phyloP scores from a whole-genome alignment of 2,113 vertebrate species.

The Oostethus manadensis region DNA sequence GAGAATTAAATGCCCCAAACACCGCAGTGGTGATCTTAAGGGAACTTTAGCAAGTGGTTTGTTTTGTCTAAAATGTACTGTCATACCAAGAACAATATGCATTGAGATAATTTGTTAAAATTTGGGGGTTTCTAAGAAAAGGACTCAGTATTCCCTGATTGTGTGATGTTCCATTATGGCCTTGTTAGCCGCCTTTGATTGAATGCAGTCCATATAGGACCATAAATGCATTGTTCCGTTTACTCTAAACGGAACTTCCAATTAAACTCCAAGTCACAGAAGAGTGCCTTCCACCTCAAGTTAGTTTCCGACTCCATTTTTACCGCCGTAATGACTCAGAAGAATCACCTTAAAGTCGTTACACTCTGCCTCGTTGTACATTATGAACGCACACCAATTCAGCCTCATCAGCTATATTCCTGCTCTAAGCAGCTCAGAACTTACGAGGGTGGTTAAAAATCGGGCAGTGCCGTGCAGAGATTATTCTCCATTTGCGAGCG shows the following conservation, averaged over 20 bases:
- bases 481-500: conserved; percentile 32
- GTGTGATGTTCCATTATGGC: conserved; percentile 27
- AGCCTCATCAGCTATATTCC: conserved; percentile 29
- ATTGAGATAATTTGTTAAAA: too few relatives aligned
- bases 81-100: too few relatives aligned
- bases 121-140: conserved; percentile 6
- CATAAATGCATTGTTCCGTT: conserved; percentile 50
- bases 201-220: conserved; percentile 43
- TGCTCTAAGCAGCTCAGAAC: conserved; percentile 36
- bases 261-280: conserved; percentile 41
- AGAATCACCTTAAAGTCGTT: conserved; percentile 42
- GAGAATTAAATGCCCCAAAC: too few relatives aligned
- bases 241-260: conserved; percentile 45
- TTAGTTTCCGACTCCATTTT: conserved; percentile 39
- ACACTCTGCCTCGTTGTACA: conserved; percentile 29
- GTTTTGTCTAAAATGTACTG: too few relatives aligned
- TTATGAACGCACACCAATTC: conserved; percentile 28
- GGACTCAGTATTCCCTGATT: conserved; percentile 31
- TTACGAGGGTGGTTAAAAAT: conserved; percentile 22
- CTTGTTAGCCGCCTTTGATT: conserved; percentile 43
- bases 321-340: conserved; percentile 41
- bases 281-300: conserved; percentile 32
- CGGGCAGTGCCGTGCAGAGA: conserved; percentile 11
- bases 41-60: too few relatives aligned
- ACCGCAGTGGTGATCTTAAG: too few relatives aligned